These are phyloP conservation scores for Nycticryphes semicollaris DNA, from an alignment of 2,113 vertebrate genomes.

Conservation along the genomic window DNA sequence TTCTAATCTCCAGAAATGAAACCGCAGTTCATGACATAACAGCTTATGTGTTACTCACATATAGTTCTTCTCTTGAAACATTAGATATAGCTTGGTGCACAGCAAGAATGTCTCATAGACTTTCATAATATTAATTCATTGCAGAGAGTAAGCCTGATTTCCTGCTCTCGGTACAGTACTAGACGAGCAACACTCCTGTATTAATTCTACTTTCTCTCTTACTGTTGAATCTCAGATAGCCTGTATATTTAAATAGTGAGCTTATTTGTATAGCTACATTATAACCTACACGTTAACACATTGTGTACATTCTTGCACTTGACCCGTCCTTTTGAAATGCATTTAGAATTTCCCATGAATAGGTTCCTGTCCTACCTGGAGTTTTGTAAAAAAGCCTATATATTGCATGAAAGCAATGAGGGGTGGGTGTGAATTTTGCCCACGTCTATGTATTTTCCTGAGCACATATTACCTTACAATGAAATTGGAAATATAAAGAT, in stretches of 20 bases:
- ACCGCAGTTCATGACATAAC: background rate
- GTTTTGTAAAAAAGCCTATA: background rate
- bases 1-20: background rate
- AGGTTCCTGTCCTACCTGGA: background rate
- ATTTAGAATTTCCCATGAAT: background rate
- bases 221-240: background rate
- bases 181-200: background rate
- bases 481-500: background rate
- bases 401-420: background rate
- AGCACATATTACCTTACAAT: background rate
- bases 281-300: accelerated
- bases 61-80: background rate
- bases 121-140: background rate
- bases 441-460: background rate
- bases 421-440: background rate
- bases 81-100: background rate
- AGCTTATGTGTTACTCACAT: background rate
- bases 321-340: background rate
- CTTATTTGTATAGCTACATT: background rate
- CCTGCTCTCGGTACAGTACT: background rate
- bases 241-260: background rate
- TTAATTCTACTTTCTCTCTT: background rate
- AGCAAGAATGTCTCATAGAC: background rate
- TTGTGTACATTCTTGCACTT: background rate
- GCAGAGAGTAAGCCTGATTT: background rate